Percentiles rank a stretch among this genome's conserved stretches.
These are phyloP conservation scores for Dynastes maya DNA, from an alignment of 2,888 invertebrate genomes.

Conservation along the genomic window DNA sequence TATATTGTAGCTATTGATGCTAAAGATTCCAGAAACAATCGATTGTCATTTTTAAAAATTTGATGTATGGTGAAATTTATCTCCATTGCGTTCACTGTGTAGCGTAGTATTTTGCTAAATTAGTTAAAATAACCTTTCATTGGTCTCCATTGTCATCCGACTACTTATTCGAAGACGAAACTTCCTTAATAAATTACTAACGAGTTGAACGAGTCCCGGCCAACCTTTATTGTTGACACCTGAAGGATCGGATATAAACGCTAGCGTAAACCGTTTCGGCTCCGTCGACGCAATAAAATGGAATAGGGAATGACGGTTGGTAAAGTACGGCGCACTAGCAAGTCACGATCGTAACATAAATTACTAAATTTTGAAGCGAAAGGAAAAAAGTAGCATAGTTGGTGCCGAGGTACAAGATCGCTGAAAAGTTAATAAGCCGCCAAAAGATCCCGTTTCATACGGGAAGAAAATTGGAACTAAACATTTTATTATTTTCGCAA, in stretches of 20 bases:
- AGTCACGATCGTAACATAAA: conserved; percentile 23
- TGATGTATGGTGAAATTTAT: no score
- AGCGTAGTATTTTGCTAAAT: not conserved
- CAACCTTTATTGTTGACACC: conserved; percentile 10
- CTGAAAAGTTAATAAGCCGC: conserved; percentile 38
- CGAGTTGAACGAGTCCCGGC: conserved; percentile 12
- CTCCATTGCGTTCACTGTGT: no score
- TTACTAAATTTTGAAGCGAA: conserved; percentile 35
- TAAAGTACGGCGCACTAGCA: not conserved
- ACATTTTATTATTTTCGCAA: conserved; percentile 11
- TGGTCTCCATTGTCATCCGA: no score
- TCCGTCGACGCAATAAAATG: conserved; percentile 17
- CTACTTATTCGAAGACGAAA: no score
- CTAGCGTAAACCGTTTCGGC: conserved; percentile 33
- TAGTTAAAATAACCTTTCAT: not conserved
- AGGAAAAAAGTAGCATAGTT: conserved; percentile 40
- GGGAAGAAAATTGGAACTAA: not conserved
- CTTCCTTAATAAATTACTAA: conserved; percentile 29
- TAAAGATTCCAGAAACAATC: no score
- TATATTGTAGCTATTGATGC: no score
- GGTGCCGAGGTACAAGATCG: not conserved
- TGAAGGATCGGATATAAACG: conserved; percentile 30
- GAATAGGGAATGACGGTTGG: conserved; percentile 21
- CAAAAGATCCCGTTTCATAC: not conserved
- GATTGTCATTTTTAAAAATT: no score